phyloP scores from a whole-genome alignment of 2,113 vertebrate genomes.

The Pao palembangensis region DNA sequence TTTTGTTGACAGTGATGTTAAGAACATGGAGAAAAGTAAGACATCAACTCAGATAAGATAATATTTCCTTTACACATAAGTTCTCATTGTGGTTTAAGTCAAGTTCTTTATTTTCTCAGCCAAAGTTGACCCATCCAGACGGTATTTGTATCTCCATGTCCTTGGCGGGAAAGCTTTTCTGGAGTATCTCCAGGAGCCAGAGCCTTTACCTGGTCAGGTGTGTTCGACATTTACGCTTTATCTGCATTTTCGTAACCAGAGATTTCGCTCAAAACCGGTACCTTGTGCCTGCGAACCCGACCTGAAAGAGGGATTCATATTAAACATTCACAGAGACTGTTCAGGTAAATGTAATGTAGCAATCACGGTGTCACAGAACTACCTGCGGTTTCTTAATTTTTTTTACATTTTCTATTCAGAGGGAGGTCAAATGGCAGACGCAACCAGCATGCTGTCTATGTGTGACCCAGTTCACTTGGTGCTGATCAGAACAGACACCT shows the following conservation, averaged over 20 bases:
- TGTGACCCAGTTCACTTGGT: conserved; percentile 94
- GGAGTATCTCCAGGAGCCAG: conserved; percentile 93
- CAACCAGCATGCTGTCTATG: conserved; percentile 89
- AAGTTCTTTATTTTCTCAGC: conserved; percentile 71
- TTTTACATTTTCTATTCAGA: conserved; percentile 62
- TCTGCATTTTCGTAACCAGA: conserved; percentile 93
- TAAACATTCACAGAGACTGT: conserved; percentile 87
- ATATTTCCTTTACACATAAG: background rate
- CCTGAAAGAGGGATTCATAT: conserved; percentile 89
- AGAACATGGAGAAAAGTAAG: conserved; percentile 83
- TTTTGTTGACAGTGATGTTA: conserved; percentile 75
- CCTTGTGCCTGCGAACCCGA: conserved; percentile 95
- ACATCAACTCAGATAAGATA: background rate
- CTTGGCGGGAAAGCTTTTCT: conserved; percentile 95
- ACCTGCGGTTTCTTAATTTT: background rate
- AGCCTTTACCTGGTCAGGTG: conserved; percentile 88
- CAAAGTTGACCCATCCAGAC: conserved; percentile 86
- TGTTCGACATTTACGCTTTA: conserved; percentile 90
- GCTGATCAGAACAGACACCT: conserved; percentile 88
- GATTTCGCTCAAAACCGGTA: conserved; percentile 91
- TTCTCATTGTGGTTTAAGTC: background rate
- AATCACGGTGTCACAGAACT: background rate
- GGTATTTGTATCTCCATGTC: conserved; percentile 93
- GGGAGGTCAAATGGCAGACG: conserved; percentile 88
- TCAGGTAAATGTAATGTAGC: conserved; percentile 68